These are phyloP conservation scores for Saguinus midas DNA, from an alignment of 2,113 vertebrate genomes.

Conservation along the genomic window DNA sequence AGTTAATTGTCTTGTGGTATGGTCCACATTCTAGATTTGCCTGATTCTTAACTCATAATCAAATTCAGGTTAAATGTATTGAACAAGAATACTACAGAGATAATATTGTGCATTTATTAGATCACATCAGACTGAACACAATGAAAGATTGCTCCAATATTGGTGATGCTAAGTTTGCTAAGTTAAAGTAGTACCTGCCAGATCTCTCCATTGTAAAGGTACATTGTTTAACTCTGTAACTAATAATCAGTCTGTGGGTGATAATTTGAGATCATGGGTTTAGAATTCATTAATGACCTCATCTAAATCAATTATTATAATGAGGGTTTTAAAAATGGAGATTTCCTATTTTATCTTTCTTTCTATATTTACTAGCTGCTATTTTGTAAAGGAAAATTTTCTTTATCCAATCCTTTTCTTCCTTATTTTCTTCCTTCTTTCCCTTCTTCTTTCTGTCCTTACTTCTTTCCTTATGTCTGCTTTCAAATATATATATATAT, in stretches of 20 bases:
- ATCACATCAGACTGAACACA: background rate
- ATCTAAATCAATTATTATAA: constrained; percentile 30
- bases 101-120: background rate
- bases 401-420: background rate
- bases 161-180: background rate
- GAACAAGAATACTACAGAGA: constrained; percentile 2
- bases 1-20: background rate
- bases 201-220: background rate
- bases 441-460: too few relatives aligned
- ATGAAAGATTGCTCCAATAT: background rate
- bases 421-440: background rate
- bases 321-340: background rate
- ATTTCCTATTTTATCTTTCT: background rate
- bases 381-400: constrained; percentile 1
- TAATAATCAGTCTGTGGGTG: background rate
- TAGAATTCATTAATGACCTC: background rate
- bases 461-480: too few relatives aligned
- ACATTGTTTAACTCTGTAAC: background rate
- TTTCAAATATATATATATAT: too few relatives aligned
- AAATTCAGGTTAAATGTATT: background rate
- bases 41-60: background rate
- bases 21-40: background rate
- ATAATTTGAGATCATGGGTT: constrained; percentile 9
- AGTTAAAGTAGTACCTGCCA: background rate
- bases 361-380: constrained; percentile 23